Evolutionary conservation across 2,888 invertebrate genomes (phyloP).

Genomic region (Macrosiphum euphorbiae): DNA sequence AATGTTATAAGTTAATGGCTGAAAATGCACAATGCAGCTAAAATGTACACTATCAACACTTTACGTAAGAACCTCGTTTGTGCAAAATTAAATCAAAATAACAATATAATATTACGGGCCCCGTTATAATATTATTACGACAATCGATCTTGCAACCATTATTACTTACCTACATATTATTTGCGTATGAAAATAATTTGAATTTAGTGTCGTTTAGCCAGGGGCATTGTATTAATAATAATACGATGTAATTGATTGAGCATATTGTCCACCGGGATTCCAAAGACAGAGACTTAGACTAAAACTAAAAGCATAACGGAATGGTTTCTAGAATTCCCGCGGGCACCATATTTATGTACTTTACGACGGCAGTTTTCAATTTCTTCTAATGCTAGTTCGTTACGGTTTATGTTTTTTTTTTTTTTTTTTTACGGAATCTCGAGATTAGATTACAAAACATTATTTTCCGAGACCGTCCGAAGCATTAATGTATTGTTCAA

Average conservation of each 20-base stretch:
- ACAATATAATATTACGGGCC: neutral
- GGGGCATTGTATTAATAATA: neutral
- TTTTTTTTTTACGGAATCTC: neutral
- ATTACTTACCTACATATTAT: neutral
- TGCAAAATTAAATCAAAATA: constrained; percentile 30
- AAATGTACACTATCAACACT: neutral
- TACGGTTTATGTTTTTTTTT: neutral
- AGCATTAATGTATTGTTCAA: neutral
- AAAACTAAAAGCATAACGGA: constrained; percentile 28
- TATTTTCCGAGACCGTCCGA: neutral
- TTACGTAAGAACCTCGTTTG: constrained; percentile 27
- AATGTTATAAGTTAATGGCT: neutral
- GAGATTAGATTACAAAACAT: neutral
- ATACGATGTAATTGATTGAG: constrained; percentile 43
- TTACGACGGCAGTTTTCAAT: constrained; percentile 40
- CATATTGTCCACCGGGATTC: constrained; percentile 1
- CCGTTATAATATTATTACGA: neutral
- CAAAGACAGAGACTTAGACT: neutral
- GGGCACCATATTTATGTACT: constrained; percentile 32
- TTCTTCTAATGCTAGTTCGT: constrained; percentile 34
- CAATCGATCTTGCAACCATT: neutral
- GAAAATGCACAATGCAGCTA: neutral
- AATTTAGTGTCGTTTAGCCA: neutral
- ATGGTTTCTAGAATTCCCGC: constrained; percentile 6
- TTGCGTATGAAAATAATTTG: neutral